Evolutionary conservation across 2,113 vertebrate species (phyloP).

Genomic region (Gulo gulo): DNA sequence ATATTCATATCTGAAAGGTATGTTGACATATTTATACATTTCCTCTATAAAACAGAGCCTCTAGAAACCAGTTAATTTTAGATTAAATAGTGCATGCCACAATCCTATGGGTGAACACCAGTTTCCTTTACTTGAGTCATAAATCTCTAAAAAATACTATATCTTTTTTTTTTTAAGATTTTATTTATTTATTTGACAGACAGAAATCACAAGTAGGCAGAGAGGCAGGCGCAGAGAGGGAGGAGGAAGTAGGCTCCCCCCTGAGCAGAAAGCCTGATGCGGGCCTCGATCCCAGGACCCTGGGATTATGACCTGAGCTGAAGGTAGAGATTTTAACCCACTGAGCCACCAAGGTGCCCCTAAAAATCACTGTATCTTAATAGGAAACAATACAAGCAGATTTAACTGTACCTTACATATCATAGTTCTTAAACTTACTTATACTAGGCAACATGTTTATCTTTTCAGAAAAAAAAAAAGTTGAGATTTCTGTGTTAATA

Average conservation of each 20-base stretch:
- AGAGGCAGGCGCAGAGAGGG: no score
- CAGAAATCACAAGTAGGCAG: no score
- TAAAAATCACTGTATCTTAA: neutral
- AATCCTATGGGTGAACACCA: neutral
- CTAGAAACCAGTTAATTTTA: neutral
- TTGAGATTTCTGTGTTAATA: neutral
- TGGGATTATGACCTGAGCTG: no score
- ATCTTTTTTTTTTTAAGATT: neutral
- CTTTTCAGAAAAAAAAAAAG: slow-evolving; percentile 6
- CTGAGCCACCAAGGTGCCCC: no score
- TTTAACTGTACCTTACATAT: neutral
- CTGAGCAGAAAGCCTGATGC: no score
- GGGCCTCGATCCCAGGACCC: no score
- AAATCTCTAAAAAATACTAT: neutral
- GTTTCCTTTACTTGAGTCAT: neutral
- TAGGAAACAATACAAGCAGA: neutral
- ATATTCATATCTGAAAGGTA: neutral
- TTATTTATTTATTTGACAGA: no score
- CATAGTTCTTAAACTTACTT: neutral
- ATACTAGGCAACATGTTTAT: neutral
- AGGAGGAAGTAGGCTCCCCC: no score
- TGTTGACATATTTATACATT: neutral
- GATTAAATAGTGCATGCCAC: neutral
- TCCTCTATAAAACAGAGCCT: neutral
- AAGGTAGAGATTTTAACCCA: no score